Conservation (phyloP, 1,140 invertebrate genomes). For the Pectinophora gossypiella region DNA sequence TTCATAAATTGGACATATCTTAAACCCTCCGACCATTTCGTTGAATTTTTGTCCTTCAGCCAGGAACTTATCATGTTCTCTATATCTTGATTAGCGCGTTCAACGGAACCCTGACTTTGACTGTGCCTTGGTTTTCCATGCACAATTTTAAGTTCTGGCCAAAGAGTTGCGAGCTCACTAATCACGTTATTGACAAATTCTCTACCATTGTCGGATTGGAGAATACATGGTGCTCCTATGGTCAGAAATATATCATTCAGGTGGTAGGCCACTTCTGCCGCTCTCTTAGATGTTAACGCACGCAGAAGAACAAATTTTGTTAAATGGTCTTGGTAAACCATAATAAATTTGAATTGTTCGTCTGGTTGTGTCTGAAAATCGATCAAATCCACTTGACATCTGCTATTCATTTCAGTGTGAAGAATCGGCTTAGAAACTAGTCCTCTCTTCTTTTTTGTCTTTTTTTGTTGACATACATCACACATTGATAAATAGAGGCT, state of each 20-base stretch:
- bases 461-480: constrained; percentile 2
- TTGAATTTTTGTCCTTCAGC: constrained; percentile 33
- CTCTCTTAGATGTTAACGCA: constrained; percentile 39
- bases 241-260: constrained; percentile 39
- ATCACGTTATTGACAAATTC: constrained; percentile 56
- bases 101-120: constrained; percentile 24
- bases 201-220: constrained; percentile 51
- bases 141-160: constrained; percentile 53
- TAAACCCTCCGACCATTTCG: constrained; percentile 44
- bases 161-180: constrained; percentile 38
- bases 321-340: constrained; percentile 69
- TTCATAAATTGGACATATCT: constrained; percentile 41
- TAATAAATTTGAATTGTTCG: constrained; percentile 57
- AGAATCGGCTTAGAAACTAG: constrained; percentile 3
- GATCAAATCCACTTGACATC: constrained; percentile 72
- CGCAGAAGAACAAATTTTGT: constrained; percentile 59
- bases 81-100: constrained; percentile 50
- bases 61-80: constrained; percentile 48
- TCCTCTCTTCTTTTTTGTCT: constrained; percentile 4
- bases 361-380: constrained; percentile 61
- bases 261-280: constrained; percentile 31
- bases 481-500: neutral
- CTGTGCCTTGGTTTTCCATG: constrained; percentile 44
- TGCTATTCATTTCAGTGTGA: constrained; percentile 4
- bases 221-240: constrained; percentile 53